These are phyloP conservation scores for Hydrotaea cyrtoneurina DNA, from an alignment of 2,888 invertebrate species.

Conservation along the genomic window DNA sequence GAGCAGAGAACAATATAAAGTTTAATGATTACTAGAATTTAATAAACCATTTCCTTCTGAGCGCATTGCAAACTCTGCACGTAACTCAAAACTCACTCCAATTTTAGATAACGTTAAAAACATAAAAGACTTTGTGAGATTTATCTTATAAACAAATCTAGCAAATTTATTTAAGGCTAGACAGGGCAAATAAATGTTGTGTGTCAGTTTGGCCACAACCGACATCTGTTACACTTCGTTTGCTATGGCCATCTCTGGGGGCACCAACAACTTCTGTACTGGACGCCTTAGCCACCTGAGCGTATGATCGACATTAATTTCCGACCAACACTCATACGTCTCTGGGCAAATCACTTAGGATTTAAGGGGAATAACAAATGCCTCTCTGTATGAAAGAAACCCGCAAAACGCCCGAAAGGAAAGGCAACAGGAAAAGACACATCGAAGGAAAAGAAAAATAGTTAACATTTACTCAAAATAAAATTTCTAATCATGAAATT, in stretches of 20 bases:
- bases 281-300: background rate
- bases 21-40: too few relatives aligned
- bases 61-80: too few relatives aligned
- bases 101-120: too few relatives aligned
- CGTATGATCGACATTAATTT: constrained; percentile 42
- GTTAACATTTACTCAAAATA: constrained; percentile 13
- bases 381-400: too few relatives aligned
- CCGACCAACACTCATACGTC: constrained; percentile 41
- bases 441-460: background rate
- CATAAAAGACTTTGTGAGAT: too few relatives aligned
- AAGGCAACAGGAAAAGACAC: background rate
- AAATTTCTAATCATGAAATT: constrained; percentile 38
- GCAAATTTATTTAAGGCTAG: constrained; percentile 6
- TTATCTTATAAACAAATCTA: background rate
- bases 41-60: too few relatives aligned
- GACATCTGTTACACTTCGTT: constrained; percentile 14
- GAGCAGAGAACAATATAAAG: too few relatives aligned
- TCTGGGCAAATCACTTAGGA: constrained; percentile 10
- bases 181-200: background rate
- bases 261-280: background rate
- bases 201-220: background rate
- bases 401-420: background rate
- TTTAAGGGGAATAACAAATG: constrained; percentile 19
- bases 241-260: background rate
- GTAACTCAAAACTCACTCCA: too few relatives aligned